These are phyloP conservation scores for Cavia aperea DNA, from an alignment of 2,113 vertebrate genomes.

Conservation along the genomic window DNA sequence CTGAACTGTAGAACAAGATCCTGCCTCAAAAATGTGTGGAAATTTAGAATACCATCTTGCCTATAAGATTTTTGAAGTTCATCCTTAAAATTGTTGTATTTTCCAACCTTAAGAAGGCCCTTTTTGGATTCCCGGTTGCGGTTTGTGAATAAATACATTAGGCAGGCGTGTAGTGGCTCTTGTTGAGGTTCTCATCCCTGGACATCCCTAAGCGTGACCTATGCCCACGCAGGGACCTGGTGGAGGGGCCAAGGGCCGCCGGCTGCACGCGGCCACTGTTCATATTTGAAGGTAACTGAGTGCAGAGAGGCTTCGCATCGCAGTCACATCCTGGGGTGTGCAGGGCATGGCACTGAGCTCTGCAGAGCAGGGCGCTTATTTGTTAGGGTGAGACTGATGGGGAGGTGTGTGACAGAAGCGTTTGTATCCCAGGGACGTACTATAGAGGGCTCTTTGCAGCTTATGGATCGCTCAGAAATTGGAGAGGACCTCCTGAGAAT, in stretches of 20 bases:
- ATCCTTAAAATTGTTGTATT: not conserved
- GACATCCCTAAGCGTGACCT: accelerated
- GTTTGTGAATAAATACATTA: not conserved
- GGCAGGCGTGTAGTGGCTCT: not conserved
- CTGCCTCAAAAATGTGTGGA: no score
- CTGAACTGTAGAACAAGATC: not conserved
- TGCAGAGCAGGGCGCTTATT: not conserved
- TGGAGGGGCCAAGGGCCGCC: not conserved
- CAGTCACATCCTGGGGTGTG: not conserved
- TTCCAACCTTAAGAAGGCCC: not conserved
- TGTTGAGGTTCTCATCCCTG: not conserved
- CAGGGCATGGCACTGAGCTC: not conserved
- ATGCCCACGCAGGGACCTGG: accelerated
- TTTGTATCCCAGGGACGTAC: constrained; percentile 30
- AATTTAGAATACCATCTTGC: not conserved
- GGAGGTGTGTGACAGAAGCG: constrained; percentile 11
- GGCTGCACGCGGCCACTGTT: accelerated
- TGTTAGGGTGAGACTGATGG: not conserved
- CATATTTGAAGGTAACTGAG: not conserved
- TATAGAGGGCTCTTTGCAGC: constrained; percentile 13
- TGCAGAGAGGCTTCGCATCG: not conserved
- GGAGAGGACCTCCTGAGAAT: constrained; percentile 34
- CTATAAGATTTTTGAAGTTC: not conserved
- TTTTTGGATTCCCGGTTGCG: not conserved
- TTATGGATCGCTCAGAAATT: constrained; percentile 52